A percentile compares a stretch with the other conserved stretches of the same genome.
phyloP scores from a whole-genome alignment of 2,797 vertebrate genomes.

The Aselliscus stoliczkanus region DNA sequence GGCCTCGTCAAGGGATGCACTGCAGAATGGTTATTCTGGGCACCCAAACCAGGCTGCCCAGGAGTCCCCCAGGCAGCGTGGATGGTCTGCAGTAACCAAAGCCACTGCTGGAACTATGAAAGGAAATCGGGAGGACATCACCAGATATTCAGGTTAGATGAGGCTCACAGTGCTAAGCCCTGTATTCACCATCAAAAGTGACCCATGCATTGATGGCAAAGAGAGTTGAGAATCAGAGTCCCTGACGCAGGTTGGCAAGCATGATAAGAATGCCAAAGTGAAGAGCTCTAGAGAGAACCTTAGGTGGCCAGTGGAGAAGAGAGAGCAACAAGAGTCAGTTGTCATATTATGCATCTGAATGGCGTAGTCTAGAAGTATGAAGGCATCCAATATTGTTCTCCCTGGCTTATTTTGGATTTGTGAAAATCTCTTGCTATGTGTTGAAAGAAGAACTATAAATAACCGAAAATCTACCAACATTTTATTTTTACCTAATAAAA shows the following conservation, averaged over 20 bases:
- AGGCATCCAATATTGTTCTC: neutral
- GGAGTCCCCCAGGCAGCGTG: rapidly evolving
- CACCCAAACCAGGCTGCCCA: neutral
- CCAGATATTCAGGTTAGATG: neutral
- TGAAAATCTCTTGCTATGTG: neutral
- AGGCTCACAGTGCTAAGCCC: neutral
- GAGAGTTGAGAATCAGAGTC: neutral
- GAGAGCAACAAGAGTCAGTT: neutral
- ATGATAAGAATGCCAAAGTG: neutral
- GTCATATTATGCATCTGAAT: neutral
- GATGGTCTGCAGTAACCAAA: neutral
- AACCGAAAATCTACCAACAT: neutral
- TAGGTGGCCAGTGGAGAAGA: neutral
- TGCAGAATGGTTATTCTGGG: neutral
- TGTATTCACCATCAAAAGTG: neutral
- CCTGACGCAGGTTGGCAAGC: neutral
- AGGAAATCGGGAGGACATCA: neutral
- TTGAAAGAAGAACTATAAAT: neutral
- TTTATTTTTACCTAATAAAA: neutral
- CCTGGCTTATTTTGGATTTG: neutral
- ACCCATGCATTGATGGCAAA: neutral
- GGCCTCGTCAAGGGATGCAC: neutral
- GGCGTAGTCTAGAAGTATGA: neutral
- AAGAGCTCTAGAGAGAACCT: neutral
- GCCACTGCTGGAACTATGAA: neutral